These are phyloP conservation scores for Tubulanus polymorphus DNA, from an alignment of 2,888 invertebrate species.

Conservation along the genomic window DNA sequence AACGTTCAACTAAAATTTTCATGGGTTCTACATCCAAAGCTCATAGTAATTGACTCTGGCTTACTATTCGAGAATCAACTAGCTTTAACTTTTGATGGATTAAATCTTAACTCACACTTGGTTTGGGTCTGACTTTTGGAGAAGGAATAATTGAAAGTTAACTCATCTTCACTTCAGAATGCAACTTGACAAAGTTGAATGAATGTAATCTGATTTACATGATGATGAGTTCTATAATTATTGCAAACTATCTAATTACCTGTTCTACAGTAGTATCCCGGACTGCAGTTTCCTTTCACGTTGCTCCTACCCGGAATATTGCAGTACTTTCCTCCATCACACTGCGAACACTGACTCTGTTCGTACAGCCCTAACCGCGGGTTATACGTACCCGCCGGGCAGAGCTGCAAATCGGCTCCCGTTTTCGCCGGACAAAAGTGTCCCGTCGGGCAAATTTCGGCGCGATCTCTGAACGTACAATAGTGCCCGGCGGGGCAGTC, in stretches of 20 bases:
- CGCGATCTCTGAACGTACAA: conserved; percentile 40
- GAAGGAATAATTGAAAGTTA: too few relatives aligned
- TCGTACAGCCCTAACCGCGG: conserved; percentile 30
- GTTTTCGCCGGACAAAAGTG: conserved; percentile 44
- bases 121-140: too few relatives aligned
- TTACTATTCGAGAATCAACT: neutral
- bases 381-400: conserved; percentile 48
- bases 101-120: too few relatives aligned
- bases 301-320: conserved; percentile 27
- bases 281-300: conserved; percentile 34
- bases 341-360: conserved; percentile 40
- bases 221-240: too few relatives aligned
- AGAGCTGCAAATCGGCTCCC: conserved; percentile 42
- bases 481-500: conserved; percentile 45
- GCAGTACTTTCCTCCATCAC: conserved; percentile 47
- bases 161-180: too few relatives aligned
- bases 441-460: conserved; percentile 39
- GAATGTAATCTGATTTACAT: too few relatives aligned
- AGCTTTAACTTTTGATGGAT: neutral
- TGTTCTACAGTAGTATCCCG: conserved; percentile 44
- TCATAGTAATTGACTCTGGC: neutral
- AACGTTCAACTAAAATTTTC: too few relatives aligned
- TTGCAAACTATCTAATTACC: too few relatives aligned
- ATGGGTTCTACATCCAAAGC: too few relatives aligned
- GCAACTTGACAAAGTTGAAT: too few relatives aligned